A percentile compares a stretch with the other conserved stretches of the same genome.
phyloP scores from a whole-genome alignment of 2,113 vertebrate species.

The Carassius auratus region DNA sequence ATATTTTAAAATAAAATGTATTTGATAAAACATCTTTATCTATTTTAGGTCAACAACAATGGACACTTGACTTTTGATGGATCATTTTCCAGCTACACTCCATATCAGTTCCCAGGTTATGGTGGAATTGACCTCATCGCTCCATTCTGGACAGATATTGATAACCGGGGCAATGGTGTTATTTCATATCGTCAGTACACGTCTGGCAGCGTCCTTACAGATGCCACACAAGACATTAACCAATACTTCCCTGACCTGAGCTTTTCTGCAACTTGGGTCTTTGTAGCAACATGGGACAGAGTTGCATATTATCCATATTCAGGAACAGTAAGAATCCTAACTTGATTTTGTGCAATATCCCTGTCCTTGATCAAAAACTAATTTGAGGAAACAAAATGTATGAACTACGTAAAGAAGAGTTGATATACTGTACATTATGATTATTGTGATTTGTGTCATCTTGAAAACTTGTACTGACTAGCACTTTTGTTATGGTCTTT shows the following conservation, averaged over 20 bases:
- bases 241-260: conserved; percentile 2
- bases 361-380: neutral
- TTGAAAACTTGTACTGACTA: neutral
- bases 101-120: conserved; percentile 40
- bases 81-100: neutral
- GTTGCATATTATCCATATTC: conserved; percentile 60
- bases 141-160: conserved; percentile 62
- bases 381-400: neutral
- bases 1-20: neutral
- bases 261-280: conserved; percentile 43
- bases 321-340: conserved; percentile 40
- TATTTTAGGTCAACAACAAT: conserved; percentile 52
- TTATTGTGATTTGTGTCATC: neutral
- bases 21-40: neutral
- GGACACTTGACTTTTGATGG: conserved; percentile 49
- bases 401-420: neutral
- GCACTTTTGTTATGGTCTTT: neutral
- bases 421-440: neutral
- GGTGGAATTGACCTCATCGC: conserved; percentile 42
- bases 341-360: neutral
- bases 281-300: conserved; percentile 67
- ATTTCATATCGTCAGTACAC: conserved; percentile 63
- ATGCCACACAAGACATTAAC: conserved; percentile 56
- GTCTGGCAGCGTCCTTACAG: fast-evolving
- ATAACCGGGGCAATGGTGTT: conserved; percentile 36